Evolutionary conservation across 2,113 vertebrate genomes (phyloP).

Genomic region (Hoplias malabaricus): DNA sequence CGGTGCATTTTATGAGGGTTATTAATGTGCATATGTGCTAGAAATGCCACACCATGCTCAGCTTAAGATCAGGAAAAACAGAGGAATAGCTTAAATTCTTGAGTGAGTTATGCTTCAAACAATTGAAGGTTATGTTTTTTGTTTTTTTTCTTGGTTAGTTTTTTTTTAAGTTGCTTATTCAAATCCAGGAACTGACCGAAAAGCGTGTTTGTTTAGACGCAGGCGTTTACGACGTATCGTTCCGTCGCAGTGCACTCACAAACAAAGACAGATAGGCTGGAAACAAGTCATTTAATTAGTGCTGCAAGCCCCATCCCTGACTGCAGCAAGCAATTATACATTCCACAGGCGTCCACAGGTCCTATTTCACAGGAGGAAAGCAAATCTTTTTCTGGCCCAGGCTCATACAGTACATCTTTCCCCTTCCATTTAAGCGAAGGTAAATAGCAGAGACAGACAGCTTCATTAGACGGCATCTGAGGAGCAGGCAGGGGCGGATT

Average conservation of each 20-base stretch:
- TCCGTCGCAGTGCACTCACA: slow-evolving; percentile 70
- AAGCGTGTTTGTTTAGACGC: slow-evolving; percentile 73
- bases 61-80: neutral
- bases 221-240: slow-evolving; percentile 73
- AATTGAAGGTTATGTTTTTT: slow-evolving; percentile 61
- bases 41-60: neutral
- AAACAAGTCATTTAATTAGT: slow-evolving; percentile 83
- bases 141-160: too few relatives aligned
- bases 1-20: slow-evolving; percentile 66
- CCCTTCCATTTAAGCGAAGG: slow-evolving; percentile 79
- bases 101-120: slow-evolving; percentile 33
- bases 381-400: slow-evolving; percentile 75
- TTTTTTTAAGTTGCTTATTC: too few relatives aligned
- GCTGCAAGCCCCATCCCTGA: slow-evolving; percentile 71
- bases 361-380: slow-evolving; percentile 73
- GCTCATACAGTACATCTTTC: slow-evolving; percentile 80
- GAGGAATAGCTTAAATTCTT: slow-evolving; percentile 11
- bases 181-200: slow-evolving; percentile 72
- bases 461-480: slow-evolving; percentile 81
- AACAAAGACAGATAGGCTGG: slow-evolving; percentile 82
- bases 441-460: slow-evolving; percentile 82
- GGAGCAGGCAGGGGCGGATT: slow-evolving; percentile 74
- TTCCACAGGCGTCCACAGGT: slow-evolving; percentile 77
- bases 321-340: slow-evolving; percentile 78
- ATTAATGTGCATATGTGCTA: slow-evolving; percentile 56